Base-by-base conservation (phyloP, 2,113 vertebrate genomes). In the Upupa epops region DNA sequence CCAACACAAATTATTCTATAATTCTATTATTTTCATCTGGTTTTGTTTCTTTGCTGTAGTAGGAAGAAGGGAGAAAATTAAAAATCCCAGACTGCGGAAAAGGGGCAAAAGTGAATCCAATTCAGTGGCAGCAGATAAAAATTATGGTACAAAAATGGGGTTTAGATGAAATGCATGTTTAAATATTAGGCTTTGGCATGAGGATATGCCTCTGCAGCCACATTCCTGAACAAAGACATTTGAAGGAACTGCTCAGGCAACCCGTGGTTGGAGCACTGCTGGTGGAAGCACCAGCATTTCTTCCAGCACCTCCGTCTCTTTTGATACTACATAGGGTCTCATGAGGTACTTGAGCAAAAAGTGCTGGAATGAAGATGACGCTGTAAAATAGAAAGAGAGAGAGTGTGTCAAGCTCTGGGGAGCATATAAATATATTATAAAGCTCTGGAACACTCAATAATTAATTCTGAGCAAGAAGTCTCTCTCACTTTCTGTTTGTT, bases 401-500 rank as follows among this genome's bases (percentile, higher is more conserved):
- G 37, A 21, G 6, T 3, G 12, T 58, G 54, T 13, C 18, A 34
- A 22, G 24, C 59, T 87, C 75, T 55, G 51, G 60, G 64, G 68
- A 92, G n/a, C 63, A n/a, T 63, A 95, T 92, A 89, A 92, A 96
- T 96, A 89, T 92, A 85, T 92, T 76, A 94, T 92, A 84, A 92
- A 94, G 51, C 63, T 52, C 55, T 89, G 83, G 55, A 93, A 76
- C 17, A 32, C 63, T 95, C 83, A 93, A 86, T 94, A 92, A 95
- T 96, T 96, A 88, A 94, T 94, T 74, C 63, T 54, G 31, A 94
- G 65, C 49, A 90, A 89, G 61, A 89, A 94, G 31, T 64, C 31
- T 71, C 54, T 72, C 46, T 81, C 17, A 18, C 17, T 80, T 65
- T 83, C 8, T 73, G 5, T 54, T 0, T 64, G 17, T 25, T 40